Percentiles rank a stretch among this genome's conserved stretches.
These are phyloP conservation scores for Agrotis segetum DNA, from an alignment of 2,888 invertebrate species.

Conservation along the genomic window DNA sequence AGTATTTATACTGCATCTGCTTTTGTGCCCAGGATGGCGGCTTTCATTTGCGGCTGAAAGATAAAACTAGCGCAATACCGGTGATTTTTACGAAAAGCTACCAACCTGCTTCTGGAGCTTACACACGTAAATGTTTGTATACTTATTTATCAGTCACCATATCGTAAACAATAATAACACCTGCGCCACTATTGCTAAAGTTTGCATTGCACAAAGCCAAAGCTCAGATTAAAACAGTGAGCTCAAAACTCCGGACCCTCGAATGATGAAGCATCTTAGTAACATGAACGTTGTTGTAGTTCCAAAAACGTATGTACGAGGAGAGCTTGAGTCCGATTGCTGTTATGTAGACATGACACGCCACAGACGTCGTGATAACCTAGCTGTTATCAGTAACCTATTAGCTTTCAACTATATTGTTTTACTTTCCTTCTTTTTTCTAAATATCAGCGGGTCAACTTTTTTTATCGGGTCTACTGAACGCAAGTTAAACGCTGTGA, in stretches of 20 bases:
- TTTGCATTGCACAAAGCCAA: background rate
- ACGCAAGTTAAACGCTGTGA: background rate
- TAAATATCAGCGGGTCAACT: too few species aligned
- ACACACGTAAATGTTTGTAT: too few species aligned
- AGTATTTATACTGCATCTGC: too few species aligned
- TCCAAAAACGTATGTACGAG: background rate
- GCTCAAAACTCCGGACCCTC: background rate
- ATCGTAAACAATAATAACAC: background rate
- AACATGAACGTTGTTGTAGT: background rate
- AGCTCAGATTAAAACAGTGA: background rate
- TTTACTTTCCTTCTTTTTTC: too few species aligned
- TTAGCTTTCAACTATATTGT: background rate
- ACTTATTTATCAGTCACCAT: background rate
- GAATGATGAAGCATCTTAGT: background rate
- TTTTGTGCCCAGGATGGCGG: too few species aligned
- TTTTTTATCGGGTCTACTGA: background rate
- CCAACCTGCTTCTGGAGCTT: too few species aligned
- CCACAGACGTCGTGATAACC: background rate
- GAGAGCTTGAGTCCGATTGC: background rate
- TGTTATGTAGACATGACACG: background rate
- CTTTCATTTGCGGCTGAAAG: too few species aligned
- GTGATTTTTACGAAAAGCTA: too few species aligned
- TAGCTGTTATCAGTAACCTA: slow-evolving; percentile 2
- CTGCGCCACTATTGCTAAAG: background rate
- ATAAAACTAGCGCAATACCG: too few species aligned